Base-by-base conservation (phyloP, 2,113 vertebrate genomes). In the Acanthisitta chloris region DNA sequence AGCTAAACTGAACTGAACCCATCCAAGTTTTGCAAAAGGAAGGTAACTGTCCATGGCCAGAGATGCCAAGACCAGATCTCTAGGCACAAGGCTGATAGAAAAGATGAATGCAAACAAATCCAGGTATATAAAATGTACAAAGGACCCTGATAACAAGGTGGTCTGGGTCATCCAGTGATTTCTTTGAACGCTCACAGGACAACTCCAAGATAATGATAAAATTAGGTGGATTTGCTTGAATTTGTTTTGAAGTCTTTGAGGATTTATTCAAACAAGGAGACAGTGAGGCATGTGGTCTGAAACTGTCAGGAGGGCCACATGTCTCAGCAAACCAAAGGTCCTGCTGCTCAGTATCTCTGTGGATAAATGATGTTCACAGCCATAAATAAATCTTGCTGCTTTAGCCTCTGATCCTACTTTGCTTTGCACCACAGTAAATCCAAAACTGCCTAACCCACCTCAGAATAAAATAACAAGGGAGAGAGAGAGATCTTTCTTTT, bases 321-420 rank as follows among this genome's bases (percentile, higher is more conserved):
- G 52, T 34, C 21, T 86, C 73, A 49, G 66, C 31, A 73, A 92
- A 18, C 40, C 52, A 76, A 79, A 82, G 54, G 70, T 58, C 43
- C 26, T 0, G 0, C 20, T 80, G 23, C 34, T 80, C 10, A 0
- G 0, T 66, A 6, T 58, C 38, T 81, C 51, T 4, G 4, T 42
- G 43, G 17, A 36, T 43, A 77, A 70, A 70, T 55, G 5, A 51
- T 29, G 14, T 33, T 61, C 54, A 80, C 34, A 71, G 16, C 5
- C 33, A 40, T 36, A 46, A 73, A 81, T 34, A 62, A 61, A 67
- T 57, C 17, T 79, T 58, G 17, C 28, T 66, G 26, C 25, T 85
- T 80, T 87, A 88, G 29, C 25, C 34, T 88, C 54, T 58, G 23
- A 87, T 92, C 14, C 19, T 66, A 21, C 10, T 95, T 89, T 61